phyloP scores from a whole-genome alignment of 2,888 invertebrate genomes.

The Lobophora halterata region DNA sequence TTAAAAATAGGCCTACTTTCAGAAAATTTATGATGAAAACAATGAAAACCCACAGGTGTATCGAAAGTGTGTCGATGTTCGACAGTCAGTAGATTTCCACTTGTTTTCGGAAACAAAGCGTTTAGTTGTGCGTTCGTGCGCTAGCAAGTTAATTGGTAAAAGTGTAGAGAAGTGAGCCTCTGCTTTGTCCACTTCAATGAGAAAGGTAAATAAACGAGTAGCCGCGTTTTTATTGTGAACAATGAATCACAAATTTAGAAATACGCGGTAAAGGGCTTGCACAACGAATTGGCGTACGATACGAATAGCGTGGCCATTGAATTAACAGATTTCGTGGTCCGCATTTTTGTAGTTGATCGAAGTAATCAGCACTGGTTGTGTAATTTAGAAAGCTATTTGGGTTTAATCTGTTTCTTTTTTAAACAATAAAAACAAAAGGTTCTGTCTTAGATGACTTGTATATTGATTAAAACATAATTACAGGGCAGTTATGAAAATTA shows the following conservation, averaged over 20 bases:
- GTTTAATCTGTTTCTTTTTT: constrained; percentile 8
- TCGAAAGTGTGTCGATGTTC: constrained; percentile 56
- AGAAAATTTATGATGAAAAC: too few relatives aligned
- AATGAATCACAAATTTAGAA: constrained; percentile 33
- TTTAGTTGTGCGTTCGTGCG: constrained; percentile 49
- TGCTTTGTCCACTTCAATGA: constrained; percentile 57
- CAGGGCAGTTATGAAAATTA: too few relatives aligned
- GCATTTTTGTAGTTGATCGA: constrained; percentile 27
- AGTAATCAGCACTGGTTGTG: constrained; percentile 29
- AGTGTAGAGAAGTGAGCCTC: constrained; percentile 71
- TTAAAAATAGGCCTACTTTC: too few relatives aligned
- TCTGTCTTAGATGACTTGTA: not conserved
- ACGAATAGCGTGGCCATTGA: constrained; percentile 32
- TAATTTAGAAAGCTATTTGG: constrained; percentile 42
- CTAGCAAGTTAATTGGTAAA: constrained; percentile 72
- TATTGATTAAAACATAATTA: too few relatives aligned
- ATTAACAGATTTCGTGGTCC: constrained; percentile 36
- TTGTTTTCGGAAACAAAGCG: constrained; percentile 71
- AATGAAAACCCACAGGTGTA: constrained; percentile 38
- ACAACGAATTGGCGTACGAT: constrained; percentile 36
- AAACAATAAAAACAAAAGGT: too few relatives aligned
- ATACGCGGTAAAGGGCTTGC: constrained; percentile 40
- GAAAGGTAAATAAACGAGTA: constrained; percentile 66
- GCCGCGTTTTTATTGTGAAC: constrained; percentile 50
- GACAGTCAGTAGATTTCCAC: constrained; percentile 63